Conservation (phyloP, 1,140 invertebrate genomes). For the Pantala flavescens region DNA sequence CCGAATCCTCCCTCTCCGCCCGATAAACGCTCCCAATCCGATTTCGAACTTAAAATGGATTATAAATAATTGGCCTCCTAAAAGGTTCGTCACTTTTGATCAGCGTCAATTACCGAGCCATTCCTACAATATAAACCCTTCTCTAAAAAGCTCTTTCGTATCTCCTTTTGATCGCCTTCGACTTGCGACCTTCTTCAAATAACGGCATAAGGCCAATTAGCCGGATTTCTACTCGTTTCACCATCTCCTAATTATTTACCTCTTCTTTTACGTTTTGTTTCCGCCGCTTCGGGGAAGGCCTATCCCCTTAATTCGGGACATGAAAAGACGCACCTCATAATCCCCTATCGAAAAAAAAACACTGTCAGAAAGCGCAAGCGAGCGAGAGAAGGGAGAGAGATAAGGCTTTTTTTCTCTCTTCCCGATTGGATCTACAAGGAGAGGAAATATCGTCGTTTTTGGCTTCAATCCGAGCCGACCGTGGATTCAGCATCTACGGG, state of each 20-base stretch:
- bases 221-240: neutral
- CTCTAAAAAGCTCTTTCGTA: neutral
- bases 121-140: neutral
- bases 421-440: neutral
- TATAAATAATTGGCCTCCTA: neutral
- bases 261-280: neutral
- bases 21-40: no score
- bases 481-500: neutral
- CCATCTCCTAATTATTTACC: neutral
- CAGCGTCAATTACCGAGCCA: neutral
- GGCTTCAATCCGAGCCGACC: neutral
- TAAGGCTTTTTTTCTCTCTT: neutral
- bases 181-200: neutral
- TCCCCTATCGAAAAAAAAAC: neutral
- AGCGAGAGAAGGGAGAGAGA: neutral
- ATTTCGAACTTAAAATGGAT: neutral
- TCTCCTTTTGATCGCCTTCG: neutral
- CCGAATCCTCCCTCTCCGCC: no score
- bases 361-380: neutral
- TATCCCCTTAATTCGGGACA: neutral
- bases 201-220: neutral
- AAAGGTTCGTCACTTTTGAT: neutral
- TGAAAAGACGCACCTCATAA: conserved; percentile 2
- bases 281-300: neutral
- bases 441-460: neutral